Evolutionary conservation across 1,140 invertebrate genomes (phyloP), one percentile per base, ranked within the genome.

Genomic region (Cephus cinctus): DNA sequence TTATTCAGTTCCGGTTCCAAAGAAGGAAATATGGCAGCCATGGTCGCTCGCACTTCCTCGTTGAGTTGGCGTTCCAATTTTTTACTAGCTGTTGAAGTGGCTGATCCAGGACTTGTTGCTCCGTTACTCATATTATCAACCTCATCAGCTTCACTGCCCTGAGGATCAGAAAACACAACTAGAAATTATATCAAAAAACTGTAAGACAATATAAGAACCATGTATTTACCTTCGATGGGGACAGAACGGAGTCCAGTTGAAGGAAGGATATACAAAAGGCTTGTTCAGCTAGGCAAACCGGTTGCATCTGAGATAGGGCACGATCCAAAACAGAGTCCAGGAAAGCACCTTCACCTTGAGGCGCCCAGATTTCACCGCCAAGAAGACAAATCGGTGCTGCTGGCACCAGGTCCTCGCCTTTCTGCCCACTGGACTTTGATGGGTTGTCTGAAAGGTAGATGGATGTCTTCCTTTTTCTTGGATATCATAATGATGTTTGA

Each of bases 191-290:
- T 30, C 27, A 30, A 30, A 2, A 12, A 30, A 30, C 11, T 30
- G 27, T 30, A 30, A 30, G 27, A 11, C 2, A 30, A 30, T 49
- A 50, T 31, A 27, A 25, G 5, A 40, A 39, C 19, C 27, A 14
- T 12, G 49, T 47, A 30, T 47, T 47, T 54, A 78, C 76, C 59
- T 77, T 78, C 19, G 72, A 67, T 6, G 73, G 67, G 6, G 74
- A 67, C 15, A 74, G 69, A 5, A 79, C 66, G 5, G 81, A 80
- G 65, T 93, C 88, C 34, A 98, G 78, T 67, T 95, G 90, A 65
- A 98, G 95, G 77, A 98, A 98, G 22, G 85, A 81, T 8, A 93
- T 86, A 72, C 94, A 98, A 78, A 98, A 98, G 54, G 94, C 87
- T 77, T 98, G 96, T 72, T 99, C 96, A 15, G 88, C 87, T 27